Percentiles rank a stretch among this genome's conserved stretches.
Evolutionary conservation across 2,888 invertebrate species (phyloP).

Genomic region (Xestoiulus laeticollis): DNA sequence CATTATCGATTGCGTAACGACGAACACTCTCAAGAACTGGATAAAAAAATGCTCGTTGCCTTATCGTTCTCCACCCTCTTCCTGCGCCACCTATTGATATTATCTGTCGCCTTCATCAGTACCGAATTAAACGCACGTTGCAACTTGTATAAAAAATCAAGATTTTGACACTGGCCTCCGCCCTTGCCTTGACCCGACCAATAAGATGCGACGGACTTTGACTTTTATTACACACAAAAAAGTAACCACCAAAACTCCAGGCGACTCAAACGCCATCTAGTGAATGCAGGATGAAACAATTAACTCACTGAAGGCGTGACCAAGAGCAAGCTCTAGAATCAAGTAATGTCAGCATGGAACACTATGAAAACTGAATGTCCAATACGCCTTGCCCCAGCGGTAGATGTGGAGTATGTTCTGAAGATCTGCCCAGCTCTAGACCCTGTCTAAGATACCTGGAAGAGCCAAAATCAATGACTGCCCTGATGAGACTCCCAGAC

Average conservation of each 20-base stretch:
- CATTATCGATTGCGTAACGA: conserved; percentile 39
- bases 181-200: not conserved
- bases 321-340: too few relatives aligned
- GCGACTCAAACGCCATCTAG: not conserved
- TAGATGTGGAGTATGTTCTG: too few relatives aligned
- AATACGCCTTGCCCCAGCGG: too few relatives aligned
- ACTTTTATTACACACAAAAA: not conserved
- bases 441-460: too few relatives aligned
- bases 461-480: too few relatives aligned
- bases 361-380: too few relatives aligned
- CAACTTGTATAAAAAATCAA: not conserved
- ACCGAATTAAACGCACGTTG: not conserved
- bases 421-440: too few relatives aligned
- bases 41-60: not conserved
- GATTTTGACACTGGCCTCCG: not conserved
- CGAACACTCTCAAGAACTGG: not conserved
- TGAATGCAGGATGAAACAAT: not conserved
- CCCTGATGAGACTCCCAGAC: too few relatives aligned
- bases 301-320: too few relatives aligned
- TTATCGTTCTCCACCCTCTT: not conserved
- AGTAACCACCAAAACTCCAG: not conserved
- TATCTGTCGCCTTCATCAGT: not conserved
- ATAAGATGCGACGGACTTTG: not conserved
- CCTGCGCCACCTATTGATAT: not conserved
- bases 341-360: too few relatives aligned